Evolutionary conservation across 2,113 vertebrate species (phyloP).

Genomic region (Silurus glanis): DNA sequence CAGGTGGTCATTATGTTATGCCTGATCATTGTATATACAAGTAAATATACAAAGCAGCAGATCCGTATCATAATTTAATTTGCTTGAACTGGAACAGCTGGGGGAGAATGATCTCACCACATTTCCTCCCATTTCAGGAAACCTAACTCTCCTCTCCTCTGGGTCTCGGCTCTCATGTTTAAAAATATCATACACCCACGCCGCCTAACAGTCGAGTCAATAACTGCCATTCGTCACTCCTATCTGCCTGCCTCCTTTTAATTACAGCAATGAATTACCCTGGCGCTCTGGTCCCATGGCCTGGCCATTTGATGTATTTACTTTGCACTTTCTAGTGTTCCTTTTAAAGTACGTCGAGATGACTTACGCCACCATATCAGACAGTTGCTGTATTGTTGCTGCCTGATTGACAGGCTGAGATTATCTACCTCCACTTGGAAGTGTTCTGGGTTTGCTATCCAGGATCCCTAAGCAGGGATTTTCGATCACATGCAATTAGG

Average conservation of each 20-base stretch:
- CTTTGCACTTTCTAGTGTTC: slow-evolving; percentile 4
- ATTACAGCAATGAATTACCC: slow-evolving; percentile 69
- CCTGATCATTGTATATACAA: neutral
- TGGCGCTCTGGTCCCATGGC: slow-evolving; percentile 43
- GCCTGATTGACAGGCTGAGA: slow-evolving; percentile 39
- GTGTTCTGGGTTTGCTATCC: slow-evolving; percentile 5
- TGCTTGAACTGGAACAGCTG: slow-evolving; percentile 52
- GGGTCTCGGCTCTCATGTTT: slow-evolving; percentile 41
- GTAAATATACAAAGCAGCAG: slow-evolving; percentile 38
- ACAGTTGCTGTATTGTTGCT: slow-evolving; percentile 1
- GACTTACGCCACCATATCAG: neutral
- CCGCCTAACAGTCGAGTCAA: slow-evolving; percentile 61
- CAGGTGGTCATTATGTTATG: too few relatives aligned
- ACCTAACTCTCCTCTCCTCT: slow-evolving; percentile 8
- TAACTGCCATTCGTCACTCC: slow-evolving; percentile 69
- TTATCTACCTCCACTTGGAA: slow-evolving; percentile 4
- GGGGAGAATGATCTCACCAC: slow-evolving; percentile 49
- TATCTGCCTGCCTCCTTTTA: slow-evolving; percentile 62
- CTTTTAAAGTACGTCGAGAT: neutral
- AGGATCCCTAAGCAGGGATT: slow-evolving; percentile 14
- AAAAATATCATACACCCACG: slow-evolving; percentile 51
- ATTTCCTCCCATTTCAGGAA: slow-evolving; percentile 26
- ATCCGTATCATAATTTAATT: slow-evolving; percentile 44
- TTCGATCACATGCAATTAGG: slow-evolving; percentile 19
- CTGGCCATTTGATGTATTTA: slow-evolving; percentile 12